These are phyloP conservation scores for Nesometra sesokonis DNA, from an alignment of 35 echinoderm and acorn worm species.

Conservation along the genomic window DNA sequence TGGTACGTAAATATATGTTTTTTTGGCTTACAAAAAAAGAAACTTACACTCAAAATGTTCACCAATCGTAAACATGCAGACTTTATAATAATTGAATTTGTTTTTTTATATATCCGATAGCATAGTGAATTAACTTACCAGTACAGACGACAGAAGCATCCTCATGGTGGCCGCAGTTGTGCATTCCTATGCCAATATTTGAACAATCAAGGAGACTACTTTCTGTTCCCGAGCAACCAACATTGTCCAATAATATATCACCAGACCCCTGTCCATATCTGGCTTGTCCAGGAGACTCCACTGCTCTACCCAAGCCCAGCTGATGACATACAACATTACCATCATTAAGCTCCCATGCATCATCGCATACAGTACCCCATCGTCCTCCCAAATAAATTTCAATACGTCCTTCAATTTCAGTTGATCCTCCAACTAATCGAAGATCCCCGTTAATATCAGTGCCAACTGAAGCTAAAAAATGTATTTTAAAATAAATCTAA, in stretches of 20 bases:
- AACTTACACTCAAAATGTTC: too few relatives aligned
- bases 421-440: not conserved
- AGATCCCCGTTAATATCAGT: not conserved
- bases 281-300: not conserved
- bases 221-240: not conserved
- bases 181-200: not conserved
- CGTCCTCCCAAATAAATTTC: not conserved
- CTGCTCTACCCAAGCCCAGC: not conserved
- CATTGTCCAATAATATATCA: not conserved
- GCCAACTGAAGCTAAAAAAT: too few relatives aligned
- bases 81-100: too few relatives aligned
- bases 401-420: not conserved
- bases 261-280: not conserved
- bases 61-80: too few relatives aligned
- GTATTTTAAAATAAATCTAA: too few relatives aligned
- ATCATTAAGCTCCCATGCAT: not conserved
- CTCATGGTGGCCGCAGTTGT: not conserved
- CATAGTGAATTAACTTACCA: too few relatives aligned
- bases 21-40: too few relatives aligned
- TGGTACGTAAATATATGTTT: too few relatives aligned
- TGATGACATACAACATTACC: not conserved
- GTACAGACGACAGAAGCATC: not conserved
- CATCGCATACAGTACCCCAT: slow-evolving; percentile 5
- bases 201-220: not conserved
- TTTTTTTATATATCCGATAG: too few relatives aligned